Base-by-base conservation (phyloP, 2,113 vertebrate genomes). In the Saccopteryx bilineata region DNA sequence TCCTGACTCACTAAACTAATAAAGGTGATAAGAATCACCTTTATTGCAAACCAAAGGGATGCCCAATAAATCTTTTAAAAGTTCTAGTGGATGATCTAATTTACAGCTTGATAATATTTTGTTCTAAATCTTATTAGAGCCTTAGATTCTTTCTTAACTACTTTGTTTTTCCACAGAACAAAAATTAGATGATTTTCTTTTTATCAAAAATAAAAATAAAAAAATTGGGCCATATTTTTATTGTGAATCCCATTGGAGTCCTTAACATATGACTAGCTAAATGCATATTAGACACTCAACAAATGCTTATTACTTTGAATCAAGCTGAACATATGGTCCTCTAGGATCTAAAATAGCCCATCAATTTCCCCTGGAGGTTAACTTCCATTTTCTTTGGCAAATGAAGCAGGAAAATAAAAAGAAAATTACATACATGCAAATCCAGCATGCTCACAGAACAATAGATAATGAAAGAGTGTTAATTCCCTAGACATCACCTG, bases 341-440 rank as follows among this genome's bases (percentile, higher is more conserved):
- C 71, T 39, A 93, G 31, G 14, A 78, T 74, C 50, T 95, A 58
- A 87, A 65, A 69, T 7, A 88, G 84, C 3, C 52, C 72, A 87
- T 17, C 13, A 74, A 12, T 82, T 88, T 92, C 85, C 33, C 39
- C 18, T 92, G 5, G 83, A 91, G 75, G 56, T 76, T 95, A 92
- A 95, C 21, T 79, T 97, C 12, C 61, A 79, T 94, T 95, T 87
- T 69, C 90, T 23, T 95, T 96, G 79, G 75, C 46, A 93, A 83
- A 92, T 85, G 18, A 17, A 69, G 23, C 56, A 86, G 9, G 50
- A 33, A 66, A 39, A 39, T 39, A 48, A 74, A 9, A 87, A 46
- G 56, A 78, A 88, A 81, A 26, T 71, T 56, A 72, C n/a, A 76
- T 69, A 63, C 79, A 68, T 63, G 39, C 39, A 39, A 39, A 39